Evolutionary conservation across 2,888 invertebrate genomes (phyloP).

Genomic region (Nemotelus pantherinus): DNA sequence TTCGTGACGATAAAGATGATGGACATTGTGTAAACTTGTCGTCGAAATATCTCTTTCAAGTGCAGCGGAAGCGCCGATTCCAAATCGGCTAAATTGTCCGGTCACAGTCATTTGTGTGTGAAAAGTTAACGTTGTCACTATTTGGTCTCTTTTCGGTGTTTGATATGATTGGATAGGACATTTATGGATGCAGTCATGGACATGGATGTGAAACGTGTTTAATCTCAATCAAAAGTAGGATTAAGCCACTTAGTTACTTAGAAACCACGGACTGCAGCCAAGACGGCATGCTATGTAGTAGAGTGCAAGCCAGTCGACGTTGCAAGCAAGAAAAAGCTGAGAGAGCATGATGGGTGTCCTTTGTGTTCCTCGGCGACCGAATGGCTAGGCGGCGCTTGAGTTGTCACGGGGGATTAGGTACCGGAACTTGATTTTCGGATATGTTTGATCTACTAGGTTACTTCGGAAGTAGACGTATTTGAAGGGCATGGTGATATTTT

Average conservation of each 20-base stretch:
- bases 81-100: neutral
- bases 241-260: neutral
- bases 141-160: neutral
- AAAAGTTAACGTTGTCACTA: neutral
- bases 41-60: neutral
- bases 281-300: neutral
- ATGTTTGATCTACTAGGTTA: constrained; percentile 10
- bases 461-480: neutral
- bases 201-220: neutral
- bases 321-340: neutral
- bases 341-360: no score
- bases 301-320: neutral
- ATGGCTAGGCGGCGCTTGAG: neutral
- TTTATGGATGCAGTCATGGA: no score
- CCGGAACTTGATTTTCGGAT: neutral
- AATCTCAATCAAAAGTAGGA: neutral
- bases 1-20: neutral
- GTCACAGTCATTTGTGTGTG: neutral
- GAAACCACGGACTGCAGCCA: neutral
- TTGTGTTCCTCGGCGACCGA: neutral
- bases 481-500: no score
- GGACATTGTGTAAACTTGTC: neutral
- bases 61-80: neutral
- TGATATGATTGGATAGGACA: no score
- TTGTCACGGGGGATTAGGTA: neutral